Evolutionary conservation across 2,888 invertebrate species (phyloP).

Genomic region (Marasmarcha lunaedactyla): DNA sequence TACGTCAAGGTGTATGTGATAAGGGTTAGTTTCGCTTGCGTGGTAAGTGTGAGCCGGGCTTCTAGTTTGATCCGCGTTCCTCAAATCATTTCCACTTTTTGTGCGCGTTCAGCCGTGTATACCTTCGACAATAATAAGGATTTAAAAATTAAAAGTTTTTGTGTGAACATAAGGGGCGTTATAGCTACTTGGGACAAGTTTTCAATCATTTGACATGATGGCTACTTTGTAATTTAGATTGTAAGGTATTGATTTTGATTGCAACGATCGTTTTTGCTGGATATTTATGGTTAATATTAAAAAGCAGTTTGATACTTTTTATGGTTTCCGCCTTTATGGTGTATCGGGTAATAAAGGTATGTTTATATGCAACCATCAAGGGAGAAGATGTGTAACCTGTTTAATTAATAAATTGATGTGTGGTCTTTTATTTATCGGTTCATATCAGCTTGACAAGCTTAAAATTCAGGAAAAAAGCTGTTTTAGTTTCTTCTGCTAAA

Average conservation of each 20-base stretch:
- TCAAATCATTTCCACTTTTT: constrained; percentile 59
- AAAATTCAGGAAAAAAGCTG: no score
- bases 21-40: neutral
- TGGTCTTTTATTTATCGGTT: no score
- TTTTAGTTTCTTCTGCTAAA: no score
- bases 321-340: neutral
- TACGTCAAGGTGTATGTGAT: neutral
- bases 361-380: no score
- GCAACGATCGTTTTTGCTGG: neutral
- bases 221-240: constrained; percentile 4
- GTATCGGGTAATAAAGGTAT: no score
- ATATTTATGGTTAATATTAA: neutral
- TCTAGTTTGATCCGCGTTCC: constrained; percentile 60
- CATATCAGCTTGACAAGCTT: no score
- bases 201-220: constrained; percentile 3
- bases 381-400: no score
- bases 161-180: constrained; percentile 7
- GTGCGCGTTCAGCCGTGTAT: constrained; percentile 47
- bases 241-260: neutral
- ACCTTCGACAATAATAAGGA: constrained; percentile 49
- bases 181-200: neutral
- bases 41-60: constrained; percentile 13
- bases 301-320: neutral
- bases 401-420: no score
- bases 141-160: constrained; percentile 35